Conservation (phyloP, 2,797 vertebrate species). For the Neosilurus mollespiculum region DNA sequence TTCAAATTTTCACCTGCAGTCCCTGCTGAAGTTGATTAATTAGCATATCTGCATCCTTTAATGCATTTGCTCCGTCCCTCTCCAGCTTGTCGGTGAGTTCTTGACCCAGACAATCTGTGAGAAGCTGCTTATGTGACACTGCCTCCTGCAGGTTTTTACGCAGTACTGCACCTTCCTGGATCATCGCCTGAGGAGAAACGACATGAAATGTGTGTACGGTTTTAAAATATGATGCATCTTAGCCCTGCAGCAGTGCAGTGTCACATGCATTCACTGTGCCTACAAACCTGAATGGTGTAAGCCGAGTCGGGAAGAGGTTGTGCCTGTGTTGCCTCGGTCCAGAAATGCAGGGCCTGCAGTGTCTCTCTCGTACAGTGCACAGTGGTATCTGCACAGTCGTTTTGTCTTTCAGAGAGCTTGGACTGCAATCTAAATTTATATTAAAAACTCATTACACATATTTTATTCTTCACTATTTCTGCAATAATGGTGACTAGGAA, state of each 20-base stretch:
- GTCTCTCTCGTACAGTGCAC: conserved; percentile 59
- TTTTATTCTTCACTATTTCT: neutral
- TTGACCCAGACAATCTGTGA: conserved; percentile 65
- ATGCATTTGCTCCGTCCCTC: conserved; percentile 57
- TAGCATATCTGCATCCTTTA: conserved; percentile 56
- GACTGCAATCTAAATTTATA: conserved; percentile 62
- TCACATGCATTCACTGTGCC: too few relatives aligned
- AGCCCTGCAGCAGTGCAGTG: neutral
- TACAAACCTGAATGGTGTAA: conserved; percentile 66
- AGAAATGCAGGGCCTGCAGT: conserved; percentile 66
- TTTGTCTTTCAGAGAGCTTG: conserved; percentile 64
- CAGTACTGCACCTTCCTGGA: conserved; percentile 66
- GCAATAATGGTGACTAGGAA: neutral
- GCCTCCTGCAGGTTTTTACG: conserved; percentile 62
- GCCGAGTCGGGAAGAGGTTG: conserved; percentile 51
- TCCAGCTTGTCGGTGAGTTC: conserved; percentile 65
- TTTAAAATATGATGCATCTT: neutral
- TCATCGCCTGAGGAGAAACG: conserved; percentile 55
- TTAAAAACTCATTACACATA: neutral
- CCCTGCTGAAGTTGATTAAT: conserved; percentile 55
- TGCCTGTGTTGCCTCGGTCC: conserved; percentile 59
- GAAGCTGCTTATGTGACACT: conserved; percentile 67
- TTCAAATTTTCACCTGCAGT: conserved; percentile 62
- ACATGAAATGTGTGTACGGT: neutral
- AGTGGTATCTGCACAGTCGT: conserved; percentile 62